Evolutionary conservation across 1,140 invertebrate species (phyloP), one percentile per base, ranked within the genome.

Genomic region (Scaptomyza montana): DNA sequence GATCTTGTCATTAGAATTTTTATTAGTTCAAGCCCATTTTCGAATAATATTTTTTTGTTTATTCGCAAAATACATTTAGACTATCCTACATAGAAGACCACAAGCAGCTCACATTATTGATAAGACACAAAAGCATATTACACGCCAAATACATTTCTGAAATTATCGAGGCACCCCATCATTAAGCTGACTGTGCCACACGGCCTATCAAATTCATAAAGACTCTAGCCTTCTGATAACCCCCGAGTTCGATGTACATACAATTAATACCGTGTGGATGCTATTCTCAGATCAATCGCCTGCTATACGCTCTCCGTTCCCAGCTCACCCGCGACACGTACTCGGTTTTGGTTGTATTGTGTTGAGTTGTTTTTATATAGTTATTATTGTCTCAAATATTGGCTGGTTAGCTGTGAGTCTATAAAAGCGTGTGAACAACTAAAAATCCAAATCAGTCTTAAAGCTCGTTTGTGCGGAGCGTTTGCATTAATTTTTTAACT

Each of bases 371-470:
- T 65, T 39, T 77, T 74, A 33, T 53, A 33, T 53, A 65, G n/a
- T 53, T 51, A 36, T 51, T 71, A 74, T 72, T 78, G 67, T 56
- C 59, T 64, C 21, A 46, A 49, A 67, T 74, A 76, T 77, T 73
- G 62, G 77, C 70, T 62, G 57, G 63, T 54, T 25, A 30, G 50
- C 41, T 46, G 47, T 21, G 47, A 87, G 84, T 89, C 84, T 89
- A 89, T 89, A 79, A 73, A 89, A 89, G 68, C 73, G 43, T 69
- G 13, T 28, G 77, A 64, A 55, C 60, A 49, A 64, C 57, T 57
- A 33, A 43, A 62, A 72, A 74, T 21, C 74, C 53, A 72, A 89
- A 69, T 84, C 84, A 89, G 84, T 89, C 74, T 84, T 36, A 47
- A 84, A 49, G 62, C 76, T 73, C 68, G 60, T 74, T 70, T 67